Conservation (phyloP, 2,888 invertebrate genomes). For the Actias luna region DNA sequence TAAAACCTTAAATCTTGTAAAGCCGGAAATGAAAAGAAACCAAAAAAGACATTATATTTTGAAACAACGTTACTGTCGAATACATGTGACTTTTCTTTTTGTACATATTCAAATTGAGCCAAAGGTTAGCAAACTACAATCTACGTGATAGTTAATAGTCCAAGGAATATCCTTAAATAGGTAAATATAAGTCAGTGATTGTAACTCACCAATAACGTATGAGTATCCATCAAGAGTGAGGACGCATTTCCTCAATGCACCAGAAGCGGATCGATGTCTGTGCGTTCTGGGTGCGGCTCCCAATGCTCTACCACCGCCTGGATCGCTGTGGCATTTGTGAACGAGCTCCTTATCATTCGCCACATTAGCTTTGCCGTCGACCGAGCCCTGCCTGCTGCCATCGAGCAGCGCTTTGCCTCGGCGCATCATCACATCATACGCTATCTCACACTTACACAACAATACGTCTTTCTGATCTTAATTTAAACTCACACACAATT, state of each 20-base stretch:
- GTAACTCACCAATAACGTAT: slow-evolving; percentile 91
- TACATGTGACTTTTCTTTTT: no score
- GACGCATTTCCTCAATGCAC: slow-evolving; percentile 88
- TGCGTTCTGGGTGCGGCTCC: slow-evolving; percentile 62
- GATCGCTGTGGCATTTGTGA: slow-evolving; percentile 86
- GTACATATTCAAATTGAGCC: no score
- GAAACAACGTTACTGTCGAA: no score
- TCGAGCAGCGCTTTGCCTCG: slow-evolving; percentile 74
- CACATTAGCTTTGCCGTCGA: slow-evolving; percentile 65
- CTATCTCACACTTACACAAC: slow-evolving; percentile 51
- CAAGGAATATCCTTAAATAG: no score
- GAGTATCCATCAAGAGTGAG: slow-evolving; percentile 93
- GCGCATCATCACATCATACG: slow-evolving; percentile 76
- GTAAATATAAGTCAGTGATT: background rate
- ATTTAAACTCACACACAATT: slow-evolving; percentile 20
- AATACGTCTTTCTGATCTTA: slow-evolving; percentile 19
- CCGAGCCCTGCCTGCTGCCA: slow-evolving; percentile 74
- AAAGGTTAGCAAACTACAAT: no score
- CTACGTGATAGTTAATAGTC: no score
- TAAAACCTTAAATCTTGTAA: no score
- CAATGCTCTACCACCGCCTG: slow-evolving; percentile 78
- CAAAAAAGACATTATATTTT: no score
- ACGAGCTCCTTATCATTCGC: slow-evolving; percentile 83
- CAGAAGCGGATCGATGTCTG: slow-evolving; percentile 74
- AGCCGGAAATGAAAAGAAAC: no score